These are phyloP conservation scores for Mormyrops boulengeri DNA, from an alignment of 2,797 vertebrate species.

Conservation along the genomic window DNA sequence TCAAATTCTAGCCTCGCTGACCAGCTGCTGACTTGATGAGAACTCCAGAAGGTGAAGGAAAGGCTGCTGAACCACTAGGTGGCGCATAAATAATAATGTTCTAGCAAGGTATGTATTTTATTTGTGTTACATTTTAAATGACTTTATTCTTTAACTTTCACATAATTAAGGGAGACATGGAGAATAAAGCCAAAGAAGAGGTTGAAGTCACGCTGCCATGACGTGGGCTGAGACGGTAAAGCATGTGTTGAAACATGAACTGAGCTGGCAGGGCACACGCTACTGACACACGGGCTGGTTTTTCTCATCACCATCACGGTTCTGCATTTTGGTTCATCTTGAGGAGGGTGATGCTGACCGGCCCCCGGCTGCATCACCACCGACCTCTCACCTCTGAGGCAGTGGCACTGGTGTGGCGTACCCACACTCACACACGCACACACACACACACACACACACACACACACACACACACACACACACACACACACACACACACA, in stretches of 20 bases:
- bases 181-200: not conserved
- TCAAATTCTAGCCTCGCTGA: not conserved
- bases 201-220: not conserved
- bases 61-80: not conserved
- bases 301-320: not conserved
- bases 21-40: not conserved
- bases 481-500: conserved; percentile 17
- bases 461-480: no score
- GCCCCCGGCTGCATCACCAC: not conserved
- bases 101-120: not conserved
- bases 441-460: no score
- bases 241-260: not conserved
- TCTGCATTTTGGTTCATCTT: not conserved
- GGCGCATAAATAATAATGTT: not conserved
- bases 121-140: not conserved
- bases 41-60: not conserved
- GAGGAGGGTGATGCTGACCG: not conserved
- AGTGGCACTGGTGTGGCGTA: not conserved
- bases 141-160: not conserved
- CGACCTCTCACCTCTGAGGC: not conserved
- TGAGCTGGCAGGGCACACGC: not conserved
- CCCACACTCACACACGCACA: no score
- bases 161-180: not conserved
- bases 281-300: not conserved
- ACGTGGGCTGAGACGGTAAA: not conserved